Evolutionary conservation across 2,113 vertebrate genomes (phyloP).

Genomic region (Sylvia atricapilla): DNA sequence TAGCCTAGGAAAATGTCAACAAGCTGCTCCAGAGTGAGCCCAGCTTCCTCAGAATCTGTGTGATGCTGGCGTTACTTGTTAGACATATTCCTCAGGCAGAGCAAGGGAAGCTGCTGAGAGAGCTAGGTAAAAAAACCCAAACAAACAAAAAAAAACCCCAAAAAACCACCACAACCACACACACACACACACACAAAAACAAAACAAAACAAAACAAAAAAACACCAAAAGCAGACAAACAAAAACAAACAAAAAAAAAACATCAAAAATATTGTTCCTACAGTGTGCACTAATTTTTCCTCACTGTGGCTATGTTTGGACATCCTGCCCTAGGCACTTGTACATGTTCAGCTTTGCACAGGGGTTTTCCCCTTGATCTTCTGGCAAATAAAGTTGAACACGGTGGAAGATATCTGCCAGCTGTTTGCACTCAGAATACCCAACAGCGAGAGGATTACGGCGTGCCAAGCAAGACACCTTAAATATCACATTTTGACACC

Average conservation of each 20-base stretch:
- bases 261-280: not conserved
- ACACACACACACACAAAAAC: too few species aligned
- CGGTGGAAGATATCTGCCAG: rapidly evolving
- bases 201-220: too few species aligned
- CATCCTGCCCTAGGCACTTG: too few species aligned
- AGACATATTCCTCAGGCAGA: not conserved
- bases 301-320: rapidly evolving
- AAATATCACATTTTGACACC: not conserved
- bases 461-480: not conserved
- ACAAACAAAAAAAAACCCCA: too few species aligned
- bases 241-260: not conserved
- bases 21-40: not conserved
- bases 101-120: not conserved
- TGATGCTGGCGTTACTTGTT: not conserved
- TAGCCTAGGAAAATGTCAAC: not conserved
- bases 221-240: too few species aligned
- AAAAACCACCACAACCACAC: too few species aligned
- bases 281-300: rapidly evolving
- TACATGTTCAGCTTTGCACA: rapidly evolving
- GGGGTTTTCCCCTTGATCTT: not conserved
- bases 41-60: not conserved
- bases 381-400: not conserved
- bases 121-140: not conserved
- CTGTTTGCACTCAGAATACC: not conserved
- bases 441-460: not conserved